Percentiles rank a stretch among this genome's conserved stretches.
These are phyloP conservation scores for Platyscapa corneri DNA, from an alignment of 1,140 invertebrate genomes.

Conservation along the genomic window DNA sequence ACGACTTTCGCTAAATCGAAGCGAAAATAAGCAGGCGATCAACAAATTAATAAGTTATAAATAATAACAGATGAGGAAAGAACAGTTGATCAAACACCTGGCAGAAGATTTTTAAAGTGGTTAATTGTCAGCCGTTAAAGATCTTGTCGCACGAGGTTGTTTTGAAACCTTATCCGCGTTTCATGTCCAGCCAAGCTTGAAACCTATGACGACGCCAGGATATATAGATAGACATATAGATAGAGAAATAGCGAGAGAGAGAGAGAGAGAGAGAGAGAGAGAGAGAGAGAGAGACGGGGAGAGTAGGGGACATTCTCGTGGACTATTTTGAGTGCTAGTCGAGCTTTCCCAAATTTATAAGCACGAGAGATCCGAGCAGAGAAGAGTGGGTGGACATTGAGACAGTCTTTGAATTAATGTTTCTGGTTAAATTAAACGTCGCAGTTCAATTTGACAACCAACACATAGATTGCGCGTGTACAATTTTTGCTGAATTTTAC, in stretches of 20 bases:
- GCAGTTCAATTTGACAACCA: constrained; percentile 46
- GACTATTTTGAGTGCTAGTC: constrained; percentile 70
- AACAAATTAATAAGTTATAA: background rate
- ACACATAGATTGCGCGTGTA: background rate
- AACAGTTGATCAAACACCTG: background rate
- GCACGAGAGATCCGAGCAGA: constrained; percentile 55
- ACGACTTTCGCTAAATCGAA: background rate
- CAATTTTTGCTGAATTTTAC: background rate
- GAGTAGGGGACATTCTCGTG: constrained; percentile 53
- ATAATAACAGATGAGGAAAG: background rate
- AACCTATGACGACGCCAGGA: background rate
- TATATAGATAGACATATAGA: background rate
- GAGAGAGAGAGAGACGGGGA: constrained; percentile 12
- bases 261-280: constrained; percentile 24
- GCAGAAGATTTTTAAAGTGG: background rate
- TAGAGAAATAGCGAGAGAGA: background rate
- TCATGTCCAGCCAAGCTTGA: constrained; percentile 47
- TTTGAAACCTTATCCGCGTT: constrained; percentile 65
- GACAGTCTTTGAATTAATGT: constrained; percentile 64
- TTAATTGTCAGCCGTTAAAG: constrained; percentile 20
- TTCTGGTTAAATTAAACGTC: constrained; percentile 63
- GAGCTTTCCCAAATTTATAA: constrained; percentile 72
- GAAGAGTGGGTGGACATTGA: constrained; percentile 55
- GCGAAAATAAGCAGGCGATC: background rate
- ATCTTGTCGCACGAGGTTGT: constrained; percentile 46